Base-by-base conservation (phyloP, 2,113 vertebrate species). In the Pomatostomus ruficeps region DNA sequence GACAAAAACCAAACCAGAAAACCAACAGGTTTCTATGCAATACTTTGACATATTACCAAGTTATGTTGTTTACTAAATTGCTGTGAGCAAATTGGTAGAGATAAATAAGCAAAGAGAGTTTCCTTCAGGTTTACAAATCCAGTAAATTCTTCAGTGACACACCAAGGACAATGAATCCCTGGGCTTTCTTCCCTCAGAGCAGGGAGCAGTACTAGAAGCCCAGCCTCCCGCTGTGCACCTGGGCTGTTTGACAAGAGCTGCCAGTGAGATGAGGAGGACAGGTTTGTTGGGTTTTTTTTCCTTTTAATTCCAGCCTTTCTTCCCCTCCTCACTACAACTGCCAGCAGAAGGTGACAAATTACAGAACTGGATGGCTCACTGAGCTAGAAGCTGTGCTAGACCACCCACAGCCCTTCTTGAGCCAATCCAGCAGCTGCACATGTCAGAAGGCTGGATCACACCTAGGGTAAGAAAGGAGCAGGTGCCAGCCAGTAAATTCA, bases 321-420 rank as follows among this genome's bases (percentile, higher is more conserved):
- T 72, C n/a, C 59, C 63, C 51, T 83, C 24, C 45, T 66, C 11
- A 9, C 20, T 78, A 26, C 12, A 81, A 38, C 11, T 75, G 52
- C 42, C 70, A 76, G 79, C 45, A 81, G 40, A 59, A 77, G 25
- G 65, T 62, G 55, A 76, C n/a, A 78, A 68, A 74, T 63, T 29
- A 46, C 36, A 68, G 43, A 25, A 42, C 1, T 28, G 62, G 65
- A 35, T 49, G 0, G 0, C 36, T 51, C 2, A 18, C 17, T 28
- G 9, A 15, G 24, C 42, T 7, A 33, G 42, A 46, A 84, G 43
- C 35, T 4, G 1, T 1, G 1, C 35, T 10, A 51, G 91, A 71
- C 77, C 77, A 84, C 73, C 65, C 84, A 36, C 33, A 71, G 65
- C 13, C 14, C 54, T 42, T 29, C 35, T 7, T 4, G 43, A 86